Evolutionary conservation across 2,888 invertebrate genomes (phyloP).

Genomic region (Tenthredo scrophulariae): DNA sequence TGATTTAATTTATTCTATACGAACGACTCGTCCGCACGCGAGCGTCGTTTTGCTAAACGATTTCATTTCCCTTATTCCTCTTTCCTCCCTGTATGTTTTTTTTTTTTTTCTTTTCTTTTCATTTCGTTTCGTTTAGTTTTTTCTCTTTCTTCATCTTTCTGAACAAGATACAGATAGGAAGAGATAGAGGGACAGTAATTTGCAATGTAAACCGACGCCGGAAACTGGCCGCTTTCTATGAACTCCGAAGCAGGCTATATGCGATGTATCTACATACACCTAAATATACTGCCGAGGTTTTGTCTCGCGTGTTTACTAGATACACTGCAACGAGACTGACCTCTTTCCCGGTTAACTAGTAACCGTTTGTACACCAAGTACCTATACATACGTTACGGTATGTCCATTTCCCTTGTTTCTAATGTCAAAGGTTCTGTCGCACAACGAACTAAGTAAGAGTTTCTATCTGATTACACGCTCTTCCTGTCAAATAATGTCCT

Average conservation of each 20-base stretch:
- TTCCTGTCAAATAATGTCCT: no score
- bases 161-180: background rate
- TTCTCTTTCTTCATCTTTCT: background rate
- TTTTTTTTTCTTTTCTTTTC: background rate
- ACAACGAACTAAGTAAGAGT: background rate
- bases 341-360: slow-evolving; percentile 20
- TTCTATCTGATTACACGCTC: background rate
- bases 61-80: background rate
- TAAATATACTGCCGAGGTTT: slow-evolving; percentile 30
- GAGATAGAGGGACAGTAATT: background rate
- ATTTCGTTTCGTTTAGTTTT: no score
- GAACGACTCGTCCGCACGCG: slow-evolving; percentile 3
- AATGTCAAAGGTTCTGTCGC: background rate
- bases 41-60: slow-evolving; percentile 15
- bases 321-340: slow-evolving; percentile 29
- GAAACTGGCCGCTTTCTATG: slow-evolving; percentile 47
- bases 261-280: slow-evolving; percentile 14
- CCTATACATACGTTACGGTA: background rate
- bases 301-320: slow-evolving; percentile 37
- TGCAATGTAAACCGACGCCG: slow-evolving; percentile 40
- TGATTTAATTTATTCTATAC: slow-evolving; percentile 5
- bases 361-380: slow-evolving; percentile 3
- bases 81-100: background rate
- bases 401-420: no score
- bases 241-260: slow-evolving; percentile 14